A percentile compares a stretch with the other conserved stretches of the same genome.
These are phyloP conservation scores for Steinernema khuongi DNA, from an alignment of 1,140 invertebrate species.

Conservation along the genomic window DNA sequence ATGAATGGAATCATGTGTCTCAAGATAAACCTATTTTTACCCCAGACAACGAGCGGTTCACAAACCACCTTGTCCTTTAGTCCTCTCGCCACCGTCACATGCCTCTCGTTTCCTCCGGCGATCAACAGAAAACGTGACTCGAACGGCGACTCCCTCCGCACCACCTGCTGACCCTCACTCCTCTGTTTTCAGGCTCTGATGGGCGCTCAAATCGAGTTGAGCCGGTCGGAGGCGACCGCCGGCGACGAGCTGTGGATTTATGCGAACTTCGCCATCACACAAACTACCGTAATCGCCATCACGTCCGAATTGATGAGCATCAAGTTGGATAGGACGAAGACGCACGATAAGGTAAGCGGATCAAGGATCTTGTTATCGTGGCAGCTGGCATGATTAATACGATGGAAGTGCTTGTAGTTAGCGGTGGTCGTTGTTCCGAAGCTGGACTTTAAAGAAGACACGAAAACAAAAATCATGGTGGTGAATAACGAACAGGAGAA, in stretches of 20 bases:
- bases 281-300: background rate
- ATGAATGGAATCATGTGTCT: too few relatives aligned
- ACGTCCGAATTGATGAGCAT: background rate
- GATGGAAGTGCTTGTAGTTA: background rate
- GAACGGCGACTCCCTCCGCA: background rate
- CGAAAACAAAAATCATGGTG: slow-evolving; percentile 10
- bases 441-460: slow-evolving; percentile 10
- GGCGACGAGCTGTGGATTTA: slow-evolving; percentile 1
- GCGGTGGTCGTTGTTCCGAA: background rate
- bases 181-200: background rate
- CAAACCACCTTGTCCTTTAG: background rate
- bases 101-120: background rate
- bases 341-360: slow-evolving; percentile 11
- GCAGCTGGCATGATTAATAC: background rate
- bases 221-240: slow-evolving; percentile 8
- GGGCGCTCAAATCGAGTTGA: slow-evolving; percentile 1
- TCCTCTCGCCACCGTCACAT: background rate
- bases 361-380: background rate
- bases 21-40: too few relatives aligned
- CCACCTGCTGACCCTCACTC: background rate
- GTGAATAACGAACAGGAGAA: background rate
- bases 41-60: background rate
- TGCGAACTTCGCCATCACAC: slow-evolving; percentile 4
- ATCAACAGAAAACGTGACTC: background rate
- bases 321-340: background rate